Conservation (phyloP, 2,113 vertebrate genomes). For the Leuciscus idus region DNA sequence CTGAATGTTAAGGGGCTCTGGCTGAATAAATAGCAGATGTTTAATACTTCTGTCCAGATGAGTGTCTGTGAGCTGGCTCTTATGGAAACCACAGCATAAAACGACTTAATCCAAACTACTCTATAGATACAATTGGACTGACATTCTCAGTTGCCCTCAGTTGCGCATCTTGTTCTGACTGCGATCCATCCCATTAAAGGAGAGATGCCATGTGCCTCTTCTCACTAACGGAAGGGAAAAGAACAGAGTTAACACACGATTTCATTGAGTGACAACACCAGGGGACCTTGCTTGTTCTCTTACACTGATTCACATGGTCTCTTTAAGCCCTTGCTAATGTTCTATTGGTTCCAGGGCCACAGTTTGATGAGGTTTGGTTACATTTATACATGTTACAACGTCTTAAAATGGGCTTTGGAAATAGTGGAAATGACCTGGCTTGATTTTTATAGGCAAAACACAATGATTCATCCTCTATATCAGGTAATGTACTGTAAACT, state of each 20-base stretch:
- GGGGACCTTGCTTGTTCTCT: not conserved
- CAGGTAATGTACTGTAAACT: slow-evolving; percentile 45
- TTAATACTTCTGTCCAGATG: not conserved
- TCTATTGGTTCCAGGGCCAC: not conserved
- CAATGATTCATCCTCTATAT: slow-evolving; percentile 47
- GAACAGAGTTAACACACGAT: not conserved
- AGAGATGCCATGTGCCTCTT: not conserved
- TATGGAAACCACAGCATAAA: not conserved
- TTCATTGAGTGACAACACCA: not conserved
- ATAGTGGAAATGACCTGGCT: slow-evolving; percentile 38
- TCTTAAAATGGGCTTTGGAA: slow-evolving; percentile 29
- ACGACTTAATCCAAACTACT: not conserved
- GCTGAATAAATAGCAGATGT: not conserved
- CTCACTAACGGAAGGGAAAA: slow-evolving; percentile 5
- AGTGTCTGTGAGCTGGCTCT: not conserved
- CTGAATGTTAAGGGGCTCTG: not conserved
- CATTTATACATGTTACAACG: slow-evolving; percentile 18
- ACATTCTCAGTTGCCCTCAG: not conserved
- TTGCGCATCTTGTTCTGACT: not conserved
- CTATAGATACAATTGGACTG: not conserved
- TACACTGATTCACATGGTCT: not conserved
- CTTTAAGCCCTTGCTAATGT: not conserved
- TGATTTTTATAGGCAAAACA: slow-evolving; percentile 46
- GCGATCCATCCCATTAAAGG: not conserved
- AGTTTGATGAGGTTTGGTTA: slow-evolving; percentile 33